Conservation (phyloP, 2,888 invertebrate genomes). For the Pycnomerus fuliginosus region DNA sequence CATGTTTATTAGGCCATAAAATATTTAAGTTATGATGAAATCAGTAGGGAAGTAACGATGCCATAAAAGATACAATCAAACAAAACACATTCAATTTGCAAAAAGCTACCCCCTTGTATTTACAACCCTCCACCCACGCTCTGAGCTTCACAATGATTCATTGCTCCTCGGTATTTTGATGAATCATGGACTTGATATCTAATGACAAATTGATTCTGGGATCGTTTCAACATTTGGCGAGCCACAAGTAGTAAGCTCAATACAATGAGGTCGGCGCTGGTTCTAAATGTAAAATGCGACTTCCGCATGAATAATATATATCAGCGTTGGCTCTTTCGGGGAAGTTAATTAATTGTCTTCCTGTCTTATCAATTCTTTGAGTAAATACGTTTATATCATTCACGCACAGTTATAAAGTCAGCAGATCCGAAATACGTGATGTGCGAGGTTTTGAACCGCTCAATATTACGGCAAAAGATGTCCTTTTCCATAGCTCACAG, state of each 20-base stretch:
- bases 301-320: too few relatives aligned
- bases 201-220: conserved; percentile 31
- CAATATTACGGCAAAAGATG: too few relatives aligned
- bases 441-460: too few relatives aligned
- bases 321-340: too few relatives aligned
- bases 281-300: too few relatives aligned
- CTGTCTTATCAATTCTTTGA: too few relatives aligned
- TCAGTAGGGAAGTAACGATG: conserved; percentile 12
- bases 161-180: conserved; percentile 37
- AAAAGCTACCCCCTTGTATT: conserved; percentile 8
- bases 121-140: conserved; percentile 16
- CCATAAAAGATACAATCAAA: conserved; percentile 20
- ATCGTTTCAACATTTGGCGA: conserved; percentile 23
- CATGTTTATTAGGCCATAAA: conserved; percentile 5
- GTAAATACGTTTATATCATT: too few relatives aligned
- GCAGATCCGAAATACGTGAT: too few relatives aligned
- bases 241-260: conserved; percentile 12
- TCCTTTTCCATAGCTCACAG: too few relatives aligned
- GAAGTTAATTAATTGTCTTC: too few relatives aligned
- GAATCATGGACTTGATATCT: conserved; percentile 37
- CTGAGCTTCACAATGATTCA: conserved; percentile 35
- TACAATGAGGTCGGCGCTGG: conserved; percentile 14
- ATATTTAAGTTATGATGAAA: conserved; percentile 11
- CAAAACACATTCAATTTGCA: conserved; percentile 23
- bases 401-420: too few relatives aligned